Conservation (phyloP, 2,888 invertebrate genomes). For the Polymixis flavicincta region DNA sequence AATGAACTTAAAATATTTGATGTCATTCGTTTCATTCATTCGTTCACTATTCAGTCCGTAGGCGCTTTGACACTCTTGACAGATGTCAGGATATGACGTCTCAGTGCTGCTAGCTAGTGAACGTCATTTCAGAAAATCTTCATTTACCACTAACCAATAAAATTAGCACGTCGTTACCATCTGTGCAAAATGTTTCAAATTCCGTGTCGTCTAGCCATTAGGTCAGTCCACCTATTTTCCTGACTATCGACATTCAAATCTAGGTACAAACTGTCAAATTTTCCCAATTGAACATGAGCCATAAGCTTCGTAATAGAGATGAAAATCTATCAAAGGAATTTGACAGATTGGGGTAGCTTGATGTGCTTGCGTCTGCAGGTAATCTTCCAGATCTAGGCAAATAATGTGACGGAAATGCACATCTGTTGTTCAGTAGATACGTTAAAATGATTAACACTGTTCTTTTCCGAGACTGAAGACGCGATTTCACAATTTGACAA, state of each 20-base stretch:
- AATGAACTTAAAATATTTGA: no score
- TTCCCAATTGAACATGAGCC: no score
- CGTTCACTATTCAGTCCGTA: no score
- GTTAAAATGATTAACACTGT: neutral
- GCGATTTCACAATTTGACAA: neutral
- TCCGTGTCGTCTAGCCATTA: neutral
- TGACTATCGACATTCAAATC: neutral
- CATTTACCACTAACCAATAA: neutral
- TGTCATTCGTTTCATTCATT: no score
- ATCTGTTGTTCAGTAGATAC: neutral
- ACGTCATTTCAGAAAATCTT: no score
- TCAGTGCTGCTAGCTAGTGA: no score
- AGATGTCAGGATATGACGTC: no score
- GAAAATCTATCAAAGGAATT: no score
- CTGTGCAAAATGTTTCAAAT: neutral
- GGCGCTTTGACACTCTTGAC: no score
- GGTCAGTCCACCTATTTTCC: neutral
- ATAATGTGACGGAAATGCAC: neutral
- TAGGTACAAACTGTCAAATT: neutral
- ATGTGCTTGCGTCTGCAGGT: no score
- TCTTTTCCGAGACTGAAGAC: neutral
- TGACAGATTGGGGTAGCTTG: no score
- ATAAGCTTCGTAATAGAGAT: no score
- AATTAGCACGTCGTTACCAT: neutral
- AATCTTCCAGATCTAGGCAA: neutral